Evolutionary conservation across 1,140 invertebrate genomes (phyloP).

Genomic region (Periplaneta americana): DNA sequence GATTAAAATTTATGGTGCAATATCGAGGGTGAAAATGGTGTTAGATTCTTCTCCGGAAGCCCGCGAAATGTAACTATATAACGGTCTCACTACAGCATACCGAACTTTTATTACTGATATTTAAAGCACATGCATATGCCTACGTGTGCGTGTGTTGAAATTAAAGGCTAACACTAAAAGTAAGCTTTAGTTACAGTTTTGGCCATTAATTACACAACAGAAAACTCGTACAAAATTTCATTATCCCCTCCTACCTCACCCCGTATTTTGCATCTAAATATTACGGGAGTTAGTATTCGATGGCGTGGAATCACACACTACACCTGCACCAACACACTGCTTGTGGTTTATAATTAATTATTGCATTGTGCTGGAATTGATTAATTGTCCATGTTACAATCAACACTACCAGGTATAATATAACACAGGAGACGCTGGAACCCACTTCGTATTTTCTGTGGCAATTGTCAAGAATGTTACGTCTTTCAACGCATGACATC

Average conservation of each 20-base stretch:
- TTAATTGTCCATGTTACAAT: background rate
- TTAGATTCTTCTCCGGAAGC: background rate
- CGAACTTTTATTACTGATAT: background rate
- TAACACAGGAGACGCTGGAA: no score
- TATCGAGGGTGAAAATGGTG: background rate
- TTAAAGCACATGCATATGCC: background rate
- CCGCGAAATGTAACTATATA: background rate
- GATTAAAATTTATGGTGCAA: background rate
- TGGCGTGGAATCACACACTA: background rate
- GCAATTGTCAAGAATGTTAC: no score
- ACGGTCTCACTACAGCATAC: background rate
- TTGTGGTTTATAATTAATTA: background rate
- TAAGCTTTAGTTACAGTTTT: background rate
- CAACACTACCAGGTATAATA: no score
- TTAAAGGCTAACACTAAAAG: background rate
- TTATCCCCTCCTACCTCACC: background rate
- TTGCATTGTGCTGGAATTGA: background rate
- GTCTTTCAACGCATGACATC: no score
- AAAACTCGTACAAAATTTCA: background rate
- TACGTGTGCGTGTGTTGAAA: background rate
- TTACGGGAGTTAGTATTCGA: background rate
- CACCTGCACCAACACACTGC: background rate
- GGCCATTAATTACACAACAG: background rate
- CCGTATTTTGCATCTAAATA: background rate
- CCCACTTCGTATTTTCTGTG: no score